phyloP scores from a whole-genome alignment of 2,888 invertebrate genomes.

The Limnephilus rhombicus region DNA sequence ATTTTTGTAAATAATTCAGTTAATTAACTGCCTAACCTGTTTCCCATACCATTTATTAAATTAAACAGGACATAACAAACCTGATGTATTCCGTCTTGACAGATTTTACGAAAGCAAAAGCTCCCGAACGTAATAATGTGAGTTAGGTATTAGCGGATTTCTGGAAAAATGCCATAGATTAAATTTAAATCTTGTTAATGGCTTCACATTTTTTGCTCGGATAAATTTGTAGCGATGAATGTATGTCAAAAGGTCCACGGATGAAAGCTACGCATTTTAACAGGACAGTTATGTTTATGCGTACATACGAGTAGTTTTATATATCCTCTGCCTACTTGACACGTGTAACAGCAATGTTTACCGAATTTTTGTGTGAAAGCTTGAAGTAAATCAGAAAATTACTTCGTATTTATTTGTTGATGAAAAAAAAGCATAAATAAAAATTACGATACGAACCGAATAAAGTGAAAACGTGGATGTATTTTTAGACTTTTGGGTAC shows the following conservation, averaged over 20 bases:
- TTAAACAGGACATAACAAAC: not conserved
- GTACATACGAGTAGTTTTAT: not conserved
- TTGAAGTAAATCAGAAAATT: not conserved
- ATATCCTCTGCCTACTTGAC: not conserved
- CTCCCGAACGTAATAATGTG: not conserved
- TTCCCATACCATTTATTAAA: not conserved
- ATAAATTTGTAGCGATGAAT: not conserved
- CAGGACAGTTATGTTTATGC: not conserved
- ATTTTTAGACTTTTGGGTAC: too few species aligned
- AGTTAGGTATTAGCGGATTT: not conserved
- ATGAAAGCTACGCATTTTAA: not conserved
- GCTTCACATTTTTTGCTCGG: not conserved
- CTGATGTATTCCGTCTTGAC: not conserved
- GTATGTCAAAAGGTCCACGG: not conserved
- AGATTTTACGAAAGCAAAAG: not conserved
- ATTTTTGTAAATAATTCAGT: not conserved
- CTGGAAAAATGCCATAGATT: not conserved
- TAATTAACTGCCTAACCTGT: not conserved
- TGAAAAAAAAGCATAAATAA: not conserved
- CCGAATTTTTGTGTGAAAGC: not conserved
- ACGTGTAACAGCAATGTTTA: not conserved
- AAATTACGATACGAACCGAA: not conserved
- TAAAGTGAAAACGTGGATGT: not conserved
- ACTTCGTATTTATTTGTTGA: not conserved
- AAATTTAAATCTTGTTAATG: slow-evolving; percentile 1